These are phyloP conservation scores for Campoletis sonorensis DNA, from an alignment of 1,140 invertebrate species.

Conservation along the genomic window DNA sequence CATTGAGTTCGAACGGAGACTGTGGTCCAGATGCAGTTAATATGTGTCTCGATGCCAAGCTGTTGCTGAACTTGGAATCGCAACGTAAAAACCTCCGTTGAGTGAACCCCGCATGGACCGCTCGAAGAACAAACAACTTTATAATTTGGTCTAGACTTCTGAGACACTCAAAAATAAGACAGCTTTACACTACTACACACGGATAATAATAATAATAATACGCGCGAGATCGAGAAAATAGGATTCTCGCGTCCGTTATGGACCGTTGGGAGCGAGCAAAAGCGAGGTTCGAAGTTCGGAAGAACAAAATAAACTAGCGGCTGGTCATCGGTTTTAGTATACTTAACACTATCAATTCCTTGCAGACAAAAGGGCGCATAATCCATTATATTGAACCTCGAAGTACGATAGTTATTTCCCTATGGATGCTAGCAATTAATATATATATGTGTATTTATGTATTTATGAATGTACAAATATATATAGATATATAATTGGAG, in stretches of 20 bases:
- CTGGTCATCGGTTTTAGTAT: not conserved
- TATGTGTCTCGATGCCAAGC: slow-evolving; percentile 19
- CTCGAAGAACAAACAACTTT: slow-evolving; percentile 8
- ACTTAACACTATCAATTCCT: not conserved
- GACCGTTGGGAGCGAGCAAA: slow-evolving; percentile 3
- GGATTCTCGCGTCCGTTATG: slow-evolving; percentile 15
- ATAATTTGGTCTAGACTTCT: slow-evolving; percentile 9
- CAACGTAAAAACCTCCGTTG: not conserved
- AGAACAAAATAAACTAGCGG: slow-evolving; percentile 9
- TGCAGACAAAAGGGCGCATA: not conserved
- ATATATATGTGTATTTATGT: not conserved
- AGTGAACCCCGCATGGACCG: not conserved
- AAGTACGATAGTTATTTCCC: not conserved
- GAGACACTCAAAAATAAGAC: not conserved
- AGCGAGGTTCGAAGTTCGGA: not conserved
- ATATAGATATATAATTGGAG: slow-evolving; percentile 1
- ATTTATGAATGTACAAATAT: not conserved
- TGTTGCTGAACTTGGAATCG: slow-evolving; percentile 19
- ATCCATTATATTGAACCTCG: not conserved
- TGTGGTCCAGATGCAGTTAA: not conserved
- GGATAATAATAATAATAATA: not conserved
- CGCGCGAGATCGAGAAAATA: slow-evolving; percentile 16
- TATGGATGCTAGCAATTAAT: not conserved
- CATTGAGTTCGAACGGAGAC: too few species aligned
- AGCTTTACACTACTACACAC: slow-evolving; percentile 22